A percentile compares a stretch with the other conserved stretches of the same genome.
These are phyloP conservation scores for Brachionus calyciflorus DNA, from an alignment of 1,140 invertebrate genomes.

Conservation along the genomic window DNA sequence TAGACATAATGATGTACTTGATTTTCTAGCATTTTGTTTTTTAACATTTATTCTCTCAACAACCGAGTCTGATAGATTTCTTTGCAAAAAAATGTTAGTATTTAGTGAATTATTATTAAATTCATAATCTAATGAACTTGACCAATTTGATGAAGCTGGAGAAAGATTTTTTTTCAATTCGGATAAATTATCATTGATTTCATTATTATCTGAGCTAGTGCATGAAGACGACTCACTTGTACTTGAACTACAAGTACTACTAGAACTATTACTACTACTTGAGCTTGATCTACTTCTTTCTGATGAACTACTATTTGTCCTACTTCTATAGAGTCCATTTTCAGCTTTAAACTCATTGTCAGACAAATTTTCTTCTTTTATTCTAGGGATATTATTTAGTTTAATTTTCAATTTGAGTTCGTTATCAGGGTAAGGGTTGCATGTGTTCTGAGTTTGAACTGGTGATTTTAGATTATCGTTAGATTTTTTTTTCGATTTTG, in stretches of 20 bases:
- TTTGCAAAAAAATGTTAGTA: background rate
- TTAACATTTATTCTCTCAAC: constrained; percentile 30
- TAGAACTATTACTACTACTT: background rate
- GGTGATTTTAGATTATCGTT: background rate
- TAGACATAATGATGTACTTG: constrained; percentile 18
- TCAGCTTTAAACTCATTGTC: background rate
- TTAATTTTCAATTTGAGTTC: constrained; percentile 29
- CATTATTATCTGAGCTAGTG: background rate
- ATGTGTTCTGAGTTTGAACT: background rate
- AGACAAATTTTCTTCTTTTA: constrained; percentile 12
- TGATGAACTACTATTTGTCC: constrained; percentile 20
- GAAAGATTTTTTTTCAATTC: background rate
- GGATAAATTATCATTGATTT: background rate
- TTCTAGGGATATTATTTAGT: constrained; percentile 2
- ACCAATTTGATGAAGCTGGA: constrained; percentile 22
- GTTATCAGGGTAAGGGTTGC: background rate
- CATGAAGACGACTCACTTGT: constrained; percentile 5
- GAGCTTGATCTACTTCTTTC: background rate
- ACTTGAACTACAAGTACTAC: constrained; percentile 10
- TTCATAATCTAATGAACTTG: constrained; percentile 1
- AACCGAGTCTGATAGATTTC: background rate
- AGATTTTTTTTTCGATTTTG: background rate
- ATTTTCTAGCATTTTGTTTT: constrained; percentile 35
- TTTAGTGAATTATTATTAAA: too few species aligned
- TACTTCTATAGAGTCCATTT: background rate